Percentiles rank a stretch among this genome's conserved stretches.
Conservation (phyloP, 2,113 vertebrate genomes). For the Circaetus gallicus region DNA sequence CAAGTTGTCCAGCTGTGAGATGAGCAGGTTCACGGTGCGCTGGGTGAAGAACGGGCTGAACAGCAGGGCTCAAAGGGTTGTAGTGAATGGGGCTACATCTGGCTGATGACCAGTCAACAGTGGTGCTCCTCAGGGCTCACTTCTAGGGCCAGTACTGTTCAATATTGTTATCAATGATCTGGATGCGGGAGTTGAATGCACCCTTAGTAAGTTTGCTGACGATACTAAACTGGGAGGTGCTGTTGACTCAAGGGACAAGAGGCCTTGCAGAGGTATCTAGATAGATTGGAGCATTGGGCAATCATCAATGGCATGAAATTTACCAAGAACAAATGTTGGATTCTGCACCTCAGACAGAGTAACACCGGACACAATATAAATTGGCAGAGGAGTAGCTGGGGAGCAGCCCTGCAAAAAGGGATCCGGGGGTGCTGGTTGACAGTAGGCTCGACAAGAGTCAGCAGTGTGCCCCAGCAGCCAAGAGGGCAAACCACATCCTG, state of each 20-base stretch:
- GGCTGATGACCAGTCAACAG: not conserved
- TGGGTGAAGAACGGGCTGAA: not conserved
- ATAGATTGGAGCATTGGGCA: not conserved
- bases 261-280: not conserved
- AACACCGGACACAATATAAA: not conserved
- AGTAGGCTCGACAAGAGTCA: not conserved
- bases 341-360: not conserved
- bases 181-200: not conserved
- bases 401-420: not conserved
- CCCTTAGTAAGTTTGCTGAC: not conserved
- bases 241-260: not conserved
- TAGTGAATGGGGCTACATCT: not conserved
- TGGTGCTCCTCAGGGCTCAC: not conserved
- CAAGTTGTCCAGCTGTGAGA: not conserved
- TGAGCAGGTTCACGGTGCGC: not conserved
- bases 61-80: not conserved
- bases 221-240: not conserved
- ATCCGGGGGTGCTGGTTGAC: not conserved
- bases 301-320: not conserved
- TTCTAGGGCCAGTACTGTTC: too few relatives aligned
- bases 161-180: not conserved
- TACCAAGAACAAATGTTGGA: not conserved
- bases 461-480: not conserved
- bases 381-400: too few relatives aligned
- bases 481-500: not conserved